Evolutionary conservation across 2,113 vertebrate genomes (phyloP).

Genomic region (Mesembrinibis cayennensis): DNA sequence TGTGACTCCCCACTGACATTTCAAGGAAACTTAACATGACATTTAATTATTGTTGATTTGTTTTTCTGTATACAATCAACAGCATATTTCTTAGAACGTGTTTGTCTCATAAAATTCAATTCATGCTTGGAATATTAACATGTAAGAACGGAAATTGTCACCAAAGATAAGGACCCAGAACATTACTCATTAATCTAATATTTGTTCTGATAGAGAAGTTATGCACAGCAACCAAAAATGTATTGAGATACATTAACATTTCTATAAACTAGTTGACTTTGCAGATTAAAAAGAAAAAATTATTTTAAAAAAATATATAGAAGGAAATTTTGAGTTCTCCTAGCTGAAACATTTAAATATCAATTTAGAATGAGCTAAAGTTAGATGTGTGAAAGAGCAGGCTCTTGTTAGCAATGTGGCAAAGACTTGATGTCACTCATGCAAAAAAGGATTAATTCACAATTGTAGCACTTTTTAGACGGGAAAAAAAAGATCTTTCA

Average conservation of each 20-base stretch:
- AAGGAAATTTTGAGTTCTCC: background rate
- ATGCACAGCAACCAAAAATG: background rate
- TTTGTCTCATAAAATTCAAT: constrained; percentile 11
- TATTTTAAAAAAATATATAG: background rate
- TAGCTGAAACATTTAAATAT: background rate
- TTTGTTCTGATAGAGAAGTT: background rate
- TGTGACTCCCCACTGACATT: constrained; percentile 35
- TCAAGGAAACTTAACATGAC: constrained; percentile 28
- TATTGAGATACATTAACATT: background rate
- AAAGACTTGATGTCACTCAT: background rate
- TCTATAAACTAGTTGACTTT: background rate
- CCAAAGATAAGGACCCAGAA: constrained; percentile 2
- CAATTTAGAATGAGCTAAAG: background rate
- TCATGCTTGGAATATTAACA: constrained; percentile 32
- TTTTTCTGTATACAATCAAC: constrained; percentile 55
- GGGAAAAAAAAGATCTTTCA: background rate
- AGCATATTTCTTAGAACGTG: constrained; percentile 18
- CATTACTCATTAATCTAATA: background rate
- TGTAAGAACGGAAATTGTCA: background rate
- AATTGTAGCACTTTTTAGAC: background rate
- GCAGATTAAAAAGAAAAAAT: background rate
- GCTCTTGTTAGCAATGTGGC: background rate
- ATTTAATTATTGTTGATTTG: constrained; percentile 64
- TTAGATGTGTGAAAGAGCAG: background rate
- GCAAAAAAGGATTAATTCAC: background rate